Conservation (phyloP, 2,113 vertebrate species). For the Datnioides undecimradiatus region DNA sequence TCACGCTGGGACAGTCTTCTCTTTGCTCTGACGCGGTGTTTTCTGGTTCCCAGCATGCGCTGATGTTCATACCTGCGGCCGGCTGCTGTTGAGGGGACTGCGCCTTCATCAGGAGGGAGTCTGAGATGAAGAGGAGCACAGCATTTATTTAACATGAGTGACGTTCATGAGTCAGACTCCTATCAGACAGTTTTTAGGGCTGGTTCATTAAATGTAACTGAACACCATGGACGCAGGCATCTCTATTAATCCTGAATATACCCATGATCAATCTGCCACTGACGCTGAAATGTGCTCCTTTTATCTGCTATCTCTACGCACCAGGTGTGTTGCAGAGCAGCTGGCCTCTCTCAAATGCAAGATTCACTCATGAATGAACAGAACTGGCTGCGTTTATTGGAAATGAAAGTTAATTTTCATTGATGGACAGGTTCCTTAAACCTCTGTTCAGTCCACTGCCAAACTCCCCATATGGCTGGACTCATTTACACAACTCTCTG, state of each 20-base stretch:
- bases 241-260: too few species aligned
- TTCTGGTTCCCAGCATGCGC: constrained; percentile 5
- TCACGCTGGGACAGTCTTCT: background rate
- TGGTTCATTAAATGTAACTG: background rate
- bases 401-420: too few species aligned
- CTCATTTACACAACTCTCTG: too few species aligned
- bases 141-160: background rate
- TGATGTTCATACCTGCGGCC: constrained; percentile 4
- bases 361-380: too few species aligned
- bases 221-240: too few species aligned
- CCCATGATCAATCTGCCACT: too few species aligned
- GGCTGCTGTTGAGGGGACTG: background rate
- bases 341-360: too few species aligned
- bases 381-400: too few species aligned
- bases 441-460: too few species aligned
- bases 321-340: background rate
- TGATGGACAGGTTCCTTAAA: too few species aligned
- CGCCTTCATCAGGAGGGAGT: constrained; percentile 1
- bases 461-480: too few species aligned
- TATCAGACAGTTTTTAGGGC: background rate
- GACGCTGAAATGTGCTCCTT: background rate
- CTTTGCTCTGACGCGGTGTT: background rate
- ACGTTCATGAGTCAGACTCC: background rate
- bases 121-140: constrained; percentile 1
- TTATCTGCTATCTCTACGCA: background rate